Conservation (phyloP, 2,113 vertebrate species). For the Eurypyga helias region DNA sequence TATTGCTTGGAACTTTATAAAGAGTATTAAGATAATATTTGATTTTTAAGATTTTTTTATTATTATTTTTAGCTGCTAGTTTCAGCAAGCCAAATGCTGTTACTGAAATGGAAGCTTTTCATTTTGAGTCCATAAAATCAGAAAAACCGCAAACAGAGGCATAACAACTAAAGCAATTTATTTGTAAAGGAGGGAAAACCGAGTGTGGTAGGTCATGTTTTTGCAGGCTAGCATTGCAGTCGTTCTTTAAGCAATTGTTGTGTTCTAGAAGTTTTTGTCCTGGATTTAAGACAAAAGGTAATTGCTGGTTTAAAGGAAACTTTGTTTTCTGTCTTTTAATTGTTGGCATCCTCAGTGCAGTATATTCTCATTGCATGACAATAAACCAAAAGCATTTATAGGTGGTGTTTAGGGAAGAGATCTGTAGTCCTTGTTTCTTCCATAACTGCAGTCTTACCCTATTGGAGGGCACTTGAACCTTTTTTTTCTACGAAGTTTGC, state of each 20-base stretch:
- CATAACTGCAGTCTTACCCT: not conserved
- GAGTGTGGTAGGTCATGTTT: not conserved
- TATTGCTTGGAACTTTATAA: not conserved
- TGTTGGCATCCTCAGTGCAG: not conserved
- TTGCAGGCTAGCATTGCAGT: not conserved
- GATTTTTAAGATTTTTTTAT: not conserved
- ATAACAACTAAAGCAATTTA: not conserved
- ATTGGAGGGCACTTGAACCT: not conserved
- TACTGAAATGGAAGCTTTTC: not conserved
- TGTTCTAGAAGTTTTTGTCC: not conserved
- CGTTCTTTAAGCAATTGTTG: not conserved
- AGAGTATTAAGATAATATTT: not conserved
- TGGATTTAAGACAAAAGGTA: not conserved
- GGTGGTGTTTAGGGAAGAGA: not conserved
- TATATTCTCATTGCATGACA: not conserved
- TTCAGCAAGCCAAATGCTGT: not conserved
- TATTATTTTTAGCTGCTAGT: not conserved
- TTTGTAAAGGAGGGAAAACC: not conserved
- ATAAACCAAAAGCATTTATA: not conserved
- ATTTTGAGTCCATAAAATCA: not conserved
- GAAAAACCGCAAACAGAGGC: not conserved
- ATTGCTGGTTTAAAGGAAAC: not conserved
- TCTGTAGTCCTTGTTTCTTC: not conserved
- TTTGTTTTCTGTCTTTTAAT: not conserved
- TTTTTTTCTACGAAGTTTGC: not conserved